Evolutionary conservation across 2,888 invertebrate species (phyloP), one percentile per base, ranked within the genome.

Genomic region (Villa cingulata): DNA sequence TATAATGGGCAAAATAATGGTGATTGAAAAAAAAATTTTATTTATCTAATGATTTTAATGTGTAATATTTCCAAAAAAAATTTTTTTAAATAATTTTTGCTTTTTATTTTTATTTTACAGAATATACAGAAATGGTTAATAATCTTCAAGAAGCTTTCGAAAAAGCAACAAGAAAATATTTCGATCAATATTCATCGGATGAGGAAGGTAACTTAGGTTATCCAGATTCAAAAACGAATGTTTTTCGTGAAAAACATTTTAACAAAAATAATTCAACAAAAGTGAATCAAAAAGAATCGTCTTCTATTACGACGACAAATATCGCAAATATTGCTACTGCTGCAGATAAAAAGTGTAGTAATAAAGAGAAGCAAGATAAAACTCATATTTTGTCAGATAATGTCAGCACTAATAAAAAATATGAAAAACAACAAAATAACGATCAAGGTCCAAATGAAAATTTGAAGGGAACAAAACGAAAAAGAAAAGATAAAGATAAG

Each of bases 1-100:
- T 95, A 92, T 65, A 94, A 94, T 72, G 94, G 94, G 46, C 84
- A 85, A 57, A 85, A 89, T 60, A 92, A 90, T 73, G 92, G 92
- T 91, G 66, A 23, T 23, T 7, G 7, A 23, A 29, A 19, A 6
- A 38, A 9, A 18, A 38, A 19, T n/a, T n/a, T n/a, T n/a, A n/a
- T n/a, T n/a, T n/a, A n/a, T n/a, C n/a, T n/a, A n/a, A n/a, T n/a
- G n/a, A n/a, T 36, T 12, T 14, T 2, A 12, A 36, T 12, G 2
- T 36, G 14, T 12, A n/a, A 15, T n/a, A n/a, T n/a, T n/a, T n/a
- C n/a, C 29, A 32, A 32, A 10, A 12, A 38, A 12, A 18, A 2
- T 18, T 18, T 19, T 19, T 18, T 18, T 19, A 16, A n/a, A n/a
- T n/a, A n/a, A n/a, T n/a, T n/a, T 40, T 16, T 27, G n/a, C 37